Evolutionary conservation across 2,797 vertebrate species (phyloP).

Genomic region (Chaunax sp.): DNA sequence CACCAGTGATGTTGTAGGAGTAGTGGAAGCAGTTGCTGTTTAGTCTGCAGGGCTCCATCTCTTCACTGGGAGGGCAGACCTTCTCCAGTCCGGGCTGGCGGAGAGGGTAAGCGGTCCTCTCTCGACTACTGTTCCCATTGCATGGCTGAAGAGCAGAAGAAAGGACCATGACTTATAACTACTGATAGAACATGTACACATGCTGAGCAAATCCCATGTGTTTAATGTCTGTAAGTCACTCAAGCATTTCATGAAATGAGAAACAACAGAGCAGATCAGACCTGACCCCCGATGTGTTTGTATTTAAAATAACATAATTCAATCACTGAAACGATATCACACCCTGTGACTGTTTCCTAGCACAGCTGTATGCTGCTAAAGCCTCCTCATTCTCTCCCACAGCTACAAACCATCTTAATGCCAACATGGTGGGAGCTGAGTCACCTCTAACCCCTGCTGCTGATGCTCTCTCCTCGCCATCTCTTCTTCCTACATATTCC

Average conservation of each 20-base stretch:
- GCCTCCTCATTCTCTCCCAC: too few species aligned
- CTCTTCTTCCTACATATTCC: neutral
- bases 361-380: too few species aligned
- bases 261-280: too few species aligned
- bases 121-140: constrained; percentile 83
- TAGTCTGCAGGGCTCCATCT: constrained; percentile 88
- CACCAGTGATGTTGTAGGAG: constrained; percentile 95
- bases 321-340: too few species aligned
- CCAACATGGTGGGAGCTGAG: neutral
- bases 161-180: neutral
- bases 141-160: constrained; percentile 86
- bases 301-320: too few species aligned
- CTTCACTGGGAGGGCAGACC: constrained; percentile 84
- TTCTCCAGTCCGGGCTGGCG: constrained; percentile 88
- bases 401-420: too few species aligned
- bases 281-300: too few species aligned
- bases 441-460: neutral
- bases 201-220: neutral
- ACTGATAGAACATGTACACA: neutral
- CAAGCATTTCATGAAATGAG: too few species aligned
- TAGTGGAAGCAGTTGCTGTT: constrained; percentile 98
- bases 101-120: constrained; percentile 84
- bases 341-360: too few species aligned
- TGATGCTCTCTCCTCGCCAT: neutral
- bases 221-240: too few species aligned